Conservation (phyloP, 2,888 invertebrate species). For the Chymomyza amoena region DNA sequence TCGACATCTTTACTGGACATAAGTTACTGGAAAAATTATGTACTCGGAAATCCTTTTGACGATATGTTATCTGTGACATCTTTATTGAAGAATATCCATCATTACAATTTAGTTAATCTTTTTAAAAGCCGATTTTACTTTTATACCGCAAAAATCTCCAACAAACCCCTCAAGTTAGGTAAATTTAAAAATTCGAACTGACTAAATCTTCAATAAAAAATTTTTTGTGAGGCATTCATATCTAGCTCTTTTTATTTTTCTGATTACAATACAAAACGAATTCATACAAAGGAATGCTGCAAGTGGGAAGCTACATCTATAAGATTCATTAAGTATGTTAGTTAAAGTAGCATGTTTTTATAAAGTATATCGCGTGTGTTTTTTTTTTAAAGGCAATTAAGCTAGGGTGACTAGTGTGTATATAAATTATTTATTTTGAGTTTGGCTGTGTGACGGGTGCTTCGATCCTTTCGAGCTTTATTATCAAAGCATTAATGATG, state of each 20-base stretch:
- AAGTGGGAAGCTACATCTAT: background rate
- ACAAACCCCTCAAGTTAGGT: too few relatives aligned
- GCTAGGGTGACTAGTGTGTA: slow-evolving; percentile 45
- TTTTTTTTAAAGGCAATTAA: background rate
- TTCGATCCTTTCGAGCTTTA: slow-evolving; percentile 73
- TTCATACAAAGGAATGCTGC: background rate
- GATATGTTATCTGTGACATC: too few relatives aligned
- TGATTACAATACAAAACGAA: background rate
- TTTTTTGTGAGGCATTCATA: background rate
- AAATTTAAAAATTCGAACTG: too few relatives aligned
- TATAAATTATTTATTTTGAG: slow-evolving; percentile 7
- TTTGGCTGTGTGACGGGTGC: slow-evolving; percentile 38
- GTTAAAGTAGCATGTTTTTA: background rate
- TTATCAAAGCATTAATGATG: slow-evolving; percentile 76
- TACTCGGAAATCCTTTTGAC: too few relatives aligned
- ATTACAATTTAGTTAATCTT: too few relatives aligned
- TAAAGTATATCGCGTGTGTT: background rate
- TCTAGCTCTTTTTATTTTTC: background rate
- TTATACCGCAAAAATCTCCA: too few relatives aligned
- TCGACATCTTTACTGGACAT: too few relatives aligned
- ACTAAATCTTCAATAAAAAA: background rate
- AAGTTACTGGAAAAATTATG: too few relatives aligned
- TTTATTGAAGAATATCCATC: too few relatives aligned
- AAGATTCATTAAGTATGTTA: background rate
- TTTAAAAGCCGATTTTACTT: too few relatives aligned